Base-by-base conservation (phyloP, 1,140 invertebrate species). In the Drosophila lacteicornis region DNA sequence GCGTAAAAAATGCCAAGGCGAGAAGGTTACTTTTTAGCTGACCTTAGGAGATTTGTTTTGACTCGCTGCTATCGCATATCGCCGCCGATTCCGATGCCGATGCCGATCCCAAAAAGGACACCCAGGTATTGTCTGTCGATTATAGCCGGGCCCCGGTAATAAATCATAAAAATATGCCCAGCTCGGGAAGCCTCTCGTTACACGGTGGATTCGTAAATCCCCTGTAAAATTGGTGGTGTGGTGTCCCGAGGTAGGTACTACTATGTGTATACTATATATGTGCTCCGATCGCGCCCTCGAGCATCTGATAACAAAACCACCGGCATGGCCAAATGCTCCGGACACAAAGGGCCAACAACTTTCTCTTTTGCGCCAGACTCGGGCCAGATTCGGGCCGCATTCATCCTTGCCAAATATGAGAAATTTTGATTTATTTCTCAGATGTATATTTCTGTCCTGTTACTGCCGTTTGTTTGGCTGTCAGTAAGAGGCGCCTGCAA, bases 221-320 rank as follows among this genome's bases (percentile, higher is more conserved):
- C 75, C 79, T 90, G 85, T 82, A 82, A 90, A 90, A 90, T 90
- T 90, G 85, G 67, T 73, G 38, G 68, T 68, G 66, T 33, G 38
- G 68, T 68, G 66, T 33, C 47, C 62, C n/a, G n/a, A 40, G 27
- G 77, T 75, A 79, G 75, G 75, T 84, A 63, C 27, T 47, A 46
- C 36, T 43, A 9, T 43, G 33, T 55, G 53, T 17, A 51, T 30
- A 13, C 40, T 50, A 59, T 66, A 25, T 58, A 58, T 33, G 17
- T 46, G 42, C 40, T 46, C 55, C 66, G 82, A 91, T 91, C 88
- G 88, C 88, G 88, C 88, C 88, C 79, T 88, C 84, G 68, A 60
- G 51, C 79, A 82, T 85, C 84, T 88, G 88, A 91, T 91, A 91
- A 88, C 88, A 91, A 91, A 91, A 91, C 88, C 88, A 91, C 88